Evolutionary conservation across 1,140 invertebrate genomes (phyloP).

Genomic region (Elymnias hypermnestra): DNA sequence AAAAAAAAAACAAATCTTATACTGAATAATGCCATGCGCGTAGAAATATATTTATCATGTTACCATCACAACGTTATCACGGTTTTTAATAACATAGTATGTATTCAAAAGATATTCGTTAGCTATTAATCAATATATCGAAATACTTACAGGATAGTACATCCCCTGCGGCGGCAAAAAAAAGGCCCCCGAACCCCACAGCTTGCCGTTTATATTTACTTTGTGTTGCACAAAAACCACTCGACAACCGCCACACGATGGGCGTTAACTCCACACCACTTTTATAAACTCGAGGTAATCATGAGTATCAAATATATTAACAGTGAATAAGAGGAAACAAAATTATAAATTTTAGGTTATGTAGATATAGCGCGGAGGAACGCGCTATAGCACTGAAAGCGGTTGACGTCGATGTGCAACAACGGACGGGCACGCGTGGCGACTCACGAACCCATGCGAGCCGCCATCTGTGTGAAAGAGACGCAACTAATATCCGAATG

Average conservation of each 20-base stretch:
- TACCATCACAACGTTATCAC: not conserved
- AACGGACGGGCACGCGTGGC: constrained; percentile 63
- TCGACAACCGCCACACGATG: constrained; percentile 59
- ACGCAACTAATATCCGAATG: constrained; percentile 26
- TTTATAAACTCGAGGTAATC: constrained; percentile 64
- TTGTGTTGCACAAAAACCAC: constrained; percentile 75
- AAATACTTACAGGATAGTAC: constrained; percentile 92
- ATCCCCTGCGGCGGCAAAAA: constrained; percentile 94
- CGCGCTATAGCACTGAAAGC: constrained; percentile 71
- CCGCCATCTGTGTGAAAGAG: constrained; percentile 41
- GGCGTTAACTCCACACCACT: constrained; percentile 66
- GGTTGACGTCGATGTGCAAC: constrained; percentile 73
- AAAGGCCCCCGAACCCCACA: constrained; percentile 94
- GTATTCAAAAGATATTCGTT: not conserved
- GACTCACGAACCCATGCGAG: constrained; percentile 50
- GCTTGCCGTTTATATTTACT: constrained; percentile 89
- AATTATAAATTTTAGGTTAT: constrained; percentile 67
- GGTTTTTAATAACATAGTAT: not conserved
- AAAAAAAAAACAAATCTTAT: too few relatives aligned
- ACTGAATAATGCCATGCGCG: constrained; percentile 1
- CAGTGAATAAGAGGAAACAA: constrained; percentile 49
- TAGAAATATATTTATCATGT: not conserved
- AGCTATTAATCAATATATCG: not conserved
- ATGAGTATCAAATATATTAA: constrained; percentile 63
- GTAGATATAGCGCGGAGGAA: constrained; percentile 67